phyloP scores from a whole-genome alignment of 2,113 vertebrate species.

The Andinoacara biseriatus region DNA sequence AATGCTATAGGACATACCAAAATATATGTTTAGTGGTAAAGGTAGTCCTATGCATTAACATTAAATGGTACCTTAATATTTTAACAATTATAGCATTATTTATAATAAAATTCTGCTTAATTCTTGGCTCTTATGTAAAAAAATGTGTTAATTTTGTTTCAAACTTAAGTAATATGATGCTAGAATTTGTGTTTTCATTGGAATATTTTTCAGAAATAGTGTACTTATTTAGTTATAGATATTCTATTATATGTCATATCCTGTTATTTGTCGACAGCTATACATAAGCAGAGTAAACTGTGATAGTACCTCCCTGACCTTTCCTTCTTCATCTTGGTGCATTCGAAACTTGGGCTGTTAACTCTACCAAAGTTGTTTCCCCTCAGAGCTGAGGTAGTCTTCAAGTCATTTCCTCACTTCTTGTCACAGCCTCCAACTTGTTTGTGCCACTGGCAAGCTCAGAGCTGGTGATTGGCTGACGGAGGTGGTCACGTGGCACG shows the following conservation, averaged over 20 bases:
- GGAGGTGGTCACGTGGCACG: conserved; percentile 73
- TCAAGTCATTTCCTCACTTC: conserved; percentile 35
- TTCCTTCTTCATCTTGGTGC: neutral
- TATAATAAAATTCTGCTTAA: neutral
- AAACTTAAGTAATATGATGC: neutral
- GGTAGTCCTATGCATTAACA: neutral
- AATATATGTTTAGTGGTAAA: neutral
- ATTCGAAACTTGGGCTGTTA: neutral
- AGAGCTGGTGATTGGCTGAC: conserved; percentile 65
- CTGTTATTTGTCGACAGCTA: neutral
- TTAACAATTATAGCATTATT: too few relatives aligned
- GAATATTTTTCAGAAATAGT: neutral
- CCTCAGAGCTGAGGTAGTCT: neutral
- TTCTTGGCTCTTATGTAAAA: neutral
- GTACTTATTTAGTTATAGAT: neutral
- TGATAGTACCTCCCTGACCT: neutral
- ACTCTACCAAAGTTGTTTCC: neutral
- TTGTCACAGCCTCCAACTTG: conserved; percentile 47
- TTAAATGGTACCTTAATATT: neutral
- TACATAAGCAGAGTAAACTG: neutral
- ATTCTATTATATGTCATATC: neutral
- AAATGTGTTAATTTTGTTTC: neutral
- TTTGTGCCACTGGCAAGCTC: conserved; percentile 44
- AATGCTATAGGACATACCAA: neutral
- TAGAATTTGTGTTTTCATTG: neutral